Evolutionary conservation across 2,797 vertebrate species (phyloP).

Genomic region (Melanogrammus aeglefinus): DNA sequence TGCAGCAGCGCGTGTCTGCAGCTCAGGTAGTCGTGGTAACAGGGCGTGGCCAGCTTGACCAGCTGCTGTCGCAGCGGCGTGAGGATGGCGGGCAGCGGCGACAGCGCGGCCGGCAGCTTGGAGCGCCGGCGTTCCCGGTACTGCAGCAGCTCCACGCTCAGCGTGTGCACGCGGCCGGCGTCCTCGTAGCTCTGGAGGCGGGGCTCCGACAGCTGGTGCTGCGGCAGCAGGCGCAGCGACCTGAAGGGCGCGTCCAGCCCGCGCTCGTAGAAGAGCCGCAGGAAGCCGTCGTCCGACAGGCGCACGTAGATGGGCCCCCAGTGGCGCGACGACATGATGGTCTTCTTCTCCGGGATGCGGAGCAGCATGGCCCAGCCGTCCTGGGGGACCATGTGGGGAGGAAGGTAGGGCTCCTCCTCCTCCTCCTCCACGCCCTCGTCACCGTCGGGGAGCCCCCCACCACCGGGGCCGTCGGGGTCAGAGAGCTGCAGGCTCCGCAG

Average conservation of each 20-base stretch:
- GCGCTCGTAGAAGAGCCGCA: slow-evolving; percentile 85
- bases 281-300: slow-evolving; percentile 67
- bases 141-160: slow-evolving; percentile 79
- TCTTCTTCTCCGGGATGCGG: slow-evolving; percentile 89
- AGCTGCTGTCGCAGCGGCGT: slow-evolving; percentile 79
- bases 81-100: slow-evolving; percentile 43
- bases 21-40: slow-evolving; percentile 82
- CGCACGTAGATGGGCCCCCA: slow-evolving; percentile 87
- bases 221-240: slow-evolving; percentile 79
- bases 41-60: slow-evolving; percentile 82
- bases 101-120: slow-evolving; percentile 72
- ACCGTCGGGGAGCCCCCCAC: slow-evolving; percentile 66
- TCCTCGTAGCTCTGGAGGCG: slow-evolving; percentile 85
- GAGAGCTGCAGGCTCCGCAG: slow-evolving; percentile 77
- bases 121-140: slow-evolving; percentile 87
- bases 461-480: slow-evolving; percentile 70
- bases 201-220: slow-evolving; percentile 82
- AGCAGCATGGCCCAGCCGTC: slow-evolving; percentile 89
- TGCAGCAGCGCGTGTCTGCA: slow-evolving; percentile 79
- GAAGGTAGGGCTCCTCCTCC: slow-evolving; percentile 43
- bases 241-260: slow-evolving; percentile 85
- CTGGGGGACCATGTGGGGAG: slow-evolving; percentile 61
- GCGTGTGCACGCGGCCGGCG: slow-evolving; percentile 81
- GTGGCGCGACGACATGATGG: slow-evolving; percentile 90
- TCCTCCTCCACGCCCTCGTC: slow-evolving; percentile 50